Base-by-base conservation (phyloP, 2,888 invertebrate genomes). In the Halocaridina rubra region DNA sequence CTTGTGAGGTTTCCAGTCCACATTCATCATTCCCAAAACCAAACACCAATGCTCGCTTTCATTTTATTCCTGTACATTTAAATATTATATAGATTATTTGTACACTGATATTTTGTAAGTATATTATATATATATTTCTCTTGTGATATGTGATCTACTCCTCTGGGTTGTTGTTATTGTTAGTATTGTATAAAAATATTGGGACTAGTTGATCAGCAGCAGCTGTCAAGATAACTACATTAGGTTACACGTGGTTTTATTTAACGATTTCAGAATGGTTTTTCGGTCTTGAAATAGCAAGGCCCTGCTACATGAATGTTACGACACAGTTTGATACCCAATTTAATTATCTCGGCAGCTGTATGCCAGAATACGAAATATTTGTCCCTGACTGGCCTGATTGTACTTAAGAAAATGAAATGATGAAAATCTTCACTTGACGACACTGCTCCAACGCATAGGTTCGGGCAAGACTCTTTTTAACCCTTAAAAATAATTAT, bases 151-250 rank as follows among this genome's bases (percentile, higher is more conserved):
- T 69, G 72, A 78, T 32, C 78, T 69, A 46, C 33, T 32, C 61
- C 61, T 33, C 46, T 84, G 72, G 72, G 82, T 84, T 84, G 82
- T 84, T 84, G 72, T 39, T 82, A 67, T 82, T 84, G 78, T 57
- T 81, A 72, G 46, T 67, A 75, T 53, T 72, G 72, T 39, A 72
- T 78, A 59, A 59, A 53, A 53, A 53, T n/a, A 53, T 19, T n/a
- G 19, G 53, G 19, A 19, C 16, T 46, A 53, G 53, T 4, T 16
- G n/a, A 53, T 53, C n/a, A n/a, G 53, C 10, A 5, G 16, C 53
- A 53, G 53, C 53, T 5, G 16, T 53, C 19, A n/a, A 19, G 53
- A 53, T 53, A 7, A n/a, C 7, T 53, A 13, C 53, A 53, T 53
- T 4, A 53, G 53, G n/a, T n/a, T n/a, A n/a, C n/a, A n/a, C n/a